These are phyloP conservation scores for Eublepharis macularius DNA, from an alignment of 2,113 vertebrate genomes.

Conservation along the genomic window DNA sequence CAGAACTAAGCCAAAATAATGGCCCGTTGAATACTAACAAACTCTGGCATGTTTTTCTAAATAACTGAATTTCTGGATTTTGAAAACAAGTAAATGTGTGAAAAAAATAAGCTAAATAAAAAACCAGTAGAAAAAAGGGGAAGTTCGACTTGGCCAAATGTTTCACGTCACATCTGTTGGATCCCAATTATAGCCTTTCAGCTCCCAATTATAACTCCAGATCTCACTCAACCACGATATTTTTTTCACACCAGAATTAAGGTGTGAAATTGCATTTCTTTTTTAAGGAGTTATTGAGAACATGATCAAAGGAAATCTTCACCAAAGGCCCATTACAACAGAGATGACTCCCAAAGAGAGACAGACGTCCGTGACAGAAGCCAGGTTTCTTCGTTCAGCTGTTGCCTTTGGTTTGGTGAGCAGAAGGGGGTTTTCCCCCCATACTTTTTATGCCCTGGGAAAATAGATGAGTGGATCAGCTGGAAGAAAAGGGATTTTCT, in stretches of 20 bases:
- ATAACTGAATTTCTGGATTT: neutral
- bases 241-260: neutral
- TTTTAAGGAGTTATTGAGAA: neutral
- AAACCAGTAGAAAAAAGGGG: neutral
- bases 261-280: neutral
- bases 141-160: neutral
- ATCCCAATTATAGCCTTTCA: neutral
- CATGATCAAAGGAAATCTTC: neutral
- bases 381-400: neutral
- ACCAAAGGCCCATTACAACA: neutral
- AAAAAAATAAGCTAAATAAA: too few relatives aligned
- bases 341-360: neutral
- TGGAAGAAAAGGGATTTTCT: neutral
- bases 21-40: too few relatives aligned
- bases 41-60: neutral
- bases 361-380: neutral
- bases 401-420: neutral
- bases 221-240: neutral
- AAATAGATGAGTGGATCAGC: neutral
- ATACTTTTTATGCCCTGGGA: neutral
- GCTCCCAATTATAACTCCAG: neutral
- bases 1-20: neutral
- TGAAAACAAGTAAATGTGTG: neutral
- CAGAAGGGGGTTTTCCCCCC: neutral
- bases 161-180: neutral